phyloP scores from a whole-genome alignment of 2,113 vertebrate species.

The Heterocephalus glaber region DNA sequence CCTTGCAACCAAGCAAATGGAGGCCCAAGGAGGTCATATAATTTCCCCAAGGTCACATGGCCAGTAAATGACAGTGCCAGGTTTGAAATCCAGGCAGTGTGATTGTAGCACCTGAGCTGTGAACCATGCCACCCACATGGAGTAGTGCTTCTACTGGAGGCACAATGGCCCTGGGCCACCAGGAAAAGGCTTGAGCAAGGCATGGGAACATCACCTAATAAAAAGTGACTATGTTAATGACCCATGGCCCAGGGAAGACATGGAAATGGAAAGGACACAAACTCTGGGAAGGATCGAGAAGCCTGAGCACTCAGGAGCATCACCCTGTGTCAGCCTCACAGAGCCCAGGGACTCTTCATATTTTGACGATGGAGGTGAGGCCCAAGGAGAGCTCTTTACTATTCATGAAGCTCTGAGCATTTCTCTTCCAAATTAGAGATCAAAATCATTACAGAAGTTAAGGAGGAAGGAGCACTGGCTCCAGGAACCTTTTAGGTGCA shows the following conservation, averaged over 20 bases:
- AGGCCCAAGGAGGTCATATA: not conserved
- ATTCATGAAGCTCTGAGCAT: not conserved
- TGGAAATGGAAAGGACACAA: not conserved
- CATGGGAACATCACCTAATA: not conserved
- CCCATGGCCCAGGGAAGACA: not conserved
- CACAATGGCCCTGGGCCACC: not conserved
- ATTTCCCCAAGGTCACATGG: not conserved
- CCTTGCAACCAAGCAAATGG: not conserved
- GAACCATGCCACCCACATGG: rapidly evolving
- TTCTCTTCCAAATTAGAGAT: constrained; percentile 48
- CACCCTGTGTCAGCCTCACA: not conserved
- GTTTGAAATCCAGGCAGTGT: not conserved
- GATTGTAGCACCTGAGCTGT: not conserved
- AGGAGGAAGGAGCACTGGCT: not conserved
- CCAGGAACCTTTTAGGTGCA: not conserved
- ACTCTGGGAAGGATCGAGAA: not conserved
- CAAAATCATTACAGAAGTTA: constrained; percentile 16
- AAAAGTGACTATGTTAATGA: not conserved
- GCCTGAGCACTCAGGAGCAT: not conserved
- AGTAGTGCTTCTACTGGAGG: not conserved
- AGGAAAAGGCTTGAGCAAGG: not conserved
- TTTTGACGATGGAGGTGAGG: not conserved
- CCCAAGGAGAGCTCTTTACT: not conserved
- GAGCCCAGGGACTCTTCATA: not conserved
- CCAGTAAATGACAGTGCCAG: not conserved